Conservation (phyloP, 2,797 vertebrate genomes). For the Helostoma temminkii region DNA sequence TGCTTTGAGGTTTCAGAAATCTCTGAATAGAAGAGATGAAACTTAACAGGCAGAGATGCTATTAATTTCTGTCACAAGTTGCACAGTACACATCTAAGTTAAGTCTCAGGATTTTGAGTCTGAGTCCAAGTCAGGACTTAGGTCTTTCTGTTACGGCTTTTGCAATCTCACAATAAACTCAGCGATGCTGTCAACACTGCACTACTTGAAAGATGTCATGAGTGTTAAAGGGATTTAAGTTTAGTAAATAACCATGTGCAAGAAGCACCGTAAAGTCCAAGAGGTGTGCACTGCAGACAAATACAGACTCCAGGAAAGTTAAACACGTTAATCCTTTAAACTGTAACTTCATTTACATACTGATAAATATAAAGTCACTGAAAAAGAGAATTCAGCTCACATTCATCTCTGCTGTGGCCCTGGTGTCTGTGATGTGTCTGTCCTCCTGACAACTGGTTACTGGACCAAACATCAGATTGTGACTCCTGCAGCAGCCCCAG, state of each 20-base stretch:
- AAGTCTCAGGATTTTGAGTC: too few species aligned
- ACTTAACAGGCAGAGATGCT: constrained; percentile 9
- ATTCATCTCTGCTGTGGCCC: constrained; percentile 87
- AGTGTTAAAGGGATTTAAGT: too few species aligned
- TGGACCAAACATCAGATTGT: constrained; percentile 79
- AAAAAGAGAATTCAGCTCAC: constrained; percentile 82
- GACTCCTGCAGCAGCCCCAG: constrained; percentile 84
- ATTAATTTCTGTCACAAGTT: not conserved
- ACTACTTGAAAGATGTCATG: too few species aligned
- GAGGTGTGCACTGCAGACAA: too few species aligned
- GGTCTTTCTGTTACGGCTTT: too few species aligned
- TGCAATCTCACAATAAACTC: too few species aligned
- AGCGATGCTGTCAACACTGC: too few species aligned
- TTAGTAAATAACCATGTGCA: too few species aligned
- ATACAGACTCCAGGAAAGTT: too few species aligned
- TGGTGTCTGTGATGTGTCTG: constrained; percentile 59
- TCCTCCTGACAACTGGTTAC: constrained; percentile 49
- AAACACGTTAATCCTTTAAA: not conserved
- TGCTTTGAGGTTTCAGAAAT: constrained; percentile 21
- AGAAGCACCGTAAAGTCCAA: too few species aligned
- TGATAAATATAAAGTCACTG: not conserved
- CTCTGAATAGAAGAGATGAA: constrained; percentile 17
- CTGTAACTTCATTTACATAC: not conserved
- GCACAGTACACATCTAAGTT: too few species aligned
- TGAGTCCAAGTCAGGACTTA: too few species aligned